Conservation (phyloP, 2,797 vertebrate genomes). For the Mus minutoides region DNA sequence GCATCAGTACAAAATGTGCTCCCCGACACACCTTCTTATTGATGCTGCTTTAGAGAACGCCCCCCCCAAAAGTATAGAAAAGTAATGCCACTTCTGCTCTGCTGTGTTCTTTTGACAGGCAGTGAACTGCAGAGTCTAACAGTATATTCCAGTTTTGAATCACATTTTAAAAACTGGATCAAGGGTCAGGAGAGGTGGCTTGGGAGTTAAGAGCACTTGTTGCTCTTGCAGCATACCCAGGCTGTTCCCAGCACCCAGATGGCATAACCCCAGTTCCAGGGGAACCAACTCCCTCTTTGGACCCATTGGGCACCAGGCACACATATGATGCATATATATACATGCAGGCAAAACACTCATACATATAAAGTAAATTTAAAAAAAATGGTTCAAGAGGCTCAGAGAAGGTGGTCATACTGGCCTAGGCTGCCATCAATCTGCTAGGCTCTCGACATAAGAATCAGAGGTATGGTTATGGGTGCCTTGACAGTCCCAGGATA, state of each 20-base stretch:
- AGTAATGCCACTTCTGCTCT: neutral
- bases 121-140: constrained; percentile 4
- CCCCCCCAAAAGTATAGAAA: neutral
- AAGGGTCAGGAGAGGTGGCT: neutral
- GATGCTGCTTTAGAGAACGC: constrained; percentile 44
- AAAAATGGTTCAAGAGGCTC: neutral
- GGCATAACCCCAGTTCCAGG: neutral
- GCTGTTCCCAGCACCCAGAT: neutral
- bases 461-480: neutral
- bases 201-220: neutral
- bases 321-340: neutral
- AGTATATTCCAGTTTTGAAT: neutral
- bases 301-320: neutral
- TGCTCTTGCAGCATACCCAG: neutral
- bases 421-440: neutral
- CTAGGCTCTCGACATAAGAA: neutral
- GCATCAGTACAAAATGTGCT: neutral
- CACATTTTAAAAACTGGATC: neutral
- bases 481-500: neutral
- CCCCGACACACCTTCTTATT: neutral
- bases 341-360: neutral
- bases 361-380: neutral
- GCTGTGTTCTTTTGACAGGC: neutral
- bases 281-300: neutral
- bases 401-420: fast-evolving